Base-by-base conservation (phyloP, 2,888 invertebrate genomes). In the Drosophila koepferae region DNA sequence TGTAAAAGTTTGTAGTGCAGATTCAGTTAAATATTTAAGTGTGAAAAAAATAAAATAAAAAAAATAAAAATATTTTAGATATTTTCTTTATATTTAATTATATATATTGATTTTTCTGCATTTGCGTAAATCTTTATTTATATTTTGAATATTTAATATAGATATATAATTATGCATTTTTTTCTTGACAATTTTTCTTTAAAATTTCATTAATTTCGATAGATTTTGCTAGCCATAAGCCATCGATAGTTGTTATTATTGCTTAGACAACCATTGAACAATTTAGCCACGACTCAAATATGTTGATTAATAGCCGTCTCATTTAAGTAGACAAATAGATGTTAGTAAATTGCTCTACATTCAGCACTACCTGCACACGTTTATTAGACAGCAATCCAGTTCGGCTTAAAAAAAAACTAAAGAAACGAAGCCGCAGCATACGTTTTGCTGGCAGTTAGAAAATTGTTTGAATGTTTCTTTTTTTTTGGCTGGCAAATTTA, bases 391-490 rank as follows among this genome's bases (percentile, higher is more conserved):
- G 7, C 48, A 54, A 64, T 48, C 63, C 63, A 68, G 40, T 40
- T 60, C 56, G 46, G 38, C 23, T 7, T 9, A 8, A 16, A 16
- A 43, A 23, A 16, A 23, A 58, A 23, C 28, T 14, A 48, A 34
- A 41, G 51, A 34, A 62, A 73, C 28, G 20, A 43, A 38, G 65
- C 58, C 64, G 63, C 38, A 60, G 58, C 61, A 51, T 51, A 49
- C 68, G 65, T 51, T 70, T 63, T 61, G 68, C 67, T 70, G 76
- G 65, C 73, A 71, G 63, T 77, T 75, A 66, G 64, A 69, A 68
- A 73, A 58, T 14, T 48, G 16, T 60, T 74, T 66, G 40, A 41
- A 41, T 36, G 18, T 34, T 44, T 58, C 44, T 44, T 36, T 58
- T 58, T 44, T 36, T 7, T 63, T 51, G n/a, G 23, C 54, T 70